phyloP scores from a whole-genome alignment of 2,888 invertebrate genomes.

The Tetropium fuscum region DNA sequence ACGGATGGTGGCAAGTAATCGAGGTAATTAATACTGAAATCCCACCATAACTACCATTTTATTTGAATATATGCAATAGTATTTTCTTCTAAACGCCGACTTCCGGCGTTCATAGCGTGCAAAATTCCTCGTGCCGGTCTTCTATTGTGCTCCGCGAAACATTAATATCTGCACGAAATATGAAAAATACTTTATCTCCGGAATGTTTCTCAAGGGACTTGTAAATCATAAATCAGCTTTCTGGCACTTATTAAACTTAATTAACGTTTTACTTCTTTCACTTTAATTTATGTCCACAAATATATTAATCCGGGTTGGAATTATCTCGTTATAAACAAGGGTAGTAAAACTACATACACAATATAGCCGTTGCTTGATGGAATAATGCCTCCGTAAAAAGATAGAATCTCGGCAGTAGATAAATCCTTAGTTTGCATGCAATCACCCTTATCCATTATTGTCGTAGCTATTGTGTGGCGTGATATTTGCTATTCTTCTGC shows the following conservation, averaged over 20 bases:
- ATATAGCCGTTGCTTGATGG: conserved; percentile 11
- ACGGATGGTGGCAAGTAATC: too few relatives aligned
- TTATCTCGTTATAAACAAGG: conserved; percentile 18
- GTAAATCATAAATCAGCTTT: background rate
- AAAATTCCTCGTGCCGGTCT: too few relatives aligned
- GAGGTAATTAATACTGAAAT: too few relatives aligned
- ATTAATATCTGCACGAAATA: too few relatives aligned
- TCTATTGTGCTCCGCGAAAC: too few relatives aligned
- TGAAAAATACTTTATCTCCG: too few relatives aligned
- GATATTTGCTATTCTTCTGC: conserved; percentile 14
- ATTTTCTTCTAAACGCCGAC: too few relatives aligned
- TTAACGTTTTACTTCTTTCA: background rate
- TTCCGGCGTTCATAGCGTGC: too few relatives aligned
- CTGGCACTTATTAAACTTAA: conserved; percentile 1
- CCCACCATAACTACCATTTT: too few relatives aligned
- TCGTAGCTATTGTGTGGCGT: conserved; percentile 14
- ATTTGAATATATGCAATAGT: too few relatives aligned
- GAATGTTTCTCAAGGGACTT: too few relatives aligned
- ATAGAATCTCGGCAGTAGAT: conserved; percentile 22
- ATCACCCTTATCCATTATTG: conserved; percentile 17
- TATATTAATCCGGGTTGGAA: conserved; percentile 15
- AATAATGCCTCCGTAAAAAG: conserved; percentile 11
- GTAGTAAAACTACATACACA: conserved; percentile 13
- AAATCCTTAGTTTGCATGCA: conserved; percentile 18
- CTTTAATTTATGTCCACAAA: conserved; percentile 12